Evolutionary conservation across 2,797 vertebrate species (phyloP).

Genomic region (Malurus splendens): DNA sequence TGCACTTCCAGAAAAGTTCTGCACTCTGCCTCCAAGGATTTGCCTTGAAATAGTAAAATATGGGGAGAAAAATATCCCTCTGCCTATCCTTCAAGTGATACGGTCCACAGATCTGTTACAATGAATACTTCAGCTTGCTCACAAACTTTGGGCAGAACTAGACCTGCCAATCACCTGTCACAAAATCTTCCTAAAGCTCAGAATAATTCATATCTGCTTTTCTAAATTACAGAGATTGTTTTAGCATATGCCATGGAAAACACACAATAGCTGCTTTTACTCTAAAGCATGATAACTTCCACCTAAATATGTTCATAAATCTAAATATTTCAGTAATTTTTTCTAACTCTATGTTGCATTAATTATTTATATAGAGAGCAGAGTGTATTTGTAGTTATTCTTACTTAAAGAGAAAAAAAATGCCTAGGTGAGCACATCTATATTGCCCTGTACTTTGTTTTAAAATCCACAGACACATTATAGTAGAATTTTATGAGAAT

Average conservation of each 20-base stretch:
- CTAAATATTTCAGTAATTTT: background rate
- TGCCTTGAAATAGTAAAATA: background rate
- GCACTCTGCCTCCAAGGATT: background rate
- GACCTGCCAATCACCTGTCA: constrained; percentile 22
- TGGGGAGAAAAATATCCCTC: background rate
- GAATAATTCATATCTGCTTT: constrained; percentile 16
- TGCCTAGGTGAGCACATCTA: background rate
- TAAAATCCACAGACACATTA: background rate
- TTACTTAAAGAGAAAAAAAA: background rate
- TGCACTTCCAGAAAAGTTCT: background rate
- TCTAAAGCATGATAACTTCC: background rate
- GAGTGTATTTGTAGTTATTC: background rate
- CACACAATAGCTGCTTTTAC: background rate
- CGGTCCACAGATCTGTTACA: background rate
- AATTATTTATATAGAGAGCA: background rate
- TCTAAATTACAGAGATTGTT: background rate
- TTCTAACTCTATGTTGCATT: background rate
- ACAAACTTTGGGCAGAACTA: background rate
- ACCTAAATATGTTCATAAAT: background rate
- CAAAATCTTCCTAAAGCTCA: background rate
- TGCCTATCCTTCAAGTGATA: constrained; percentile 3
- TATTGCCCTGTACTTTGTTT: background rate
- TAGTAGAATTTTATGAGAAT: background rate
- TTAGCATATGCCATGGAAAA: background rate
- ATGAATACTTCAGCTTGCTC: background rate